Conservation (phyloP, 2,797 vertebrate genomes). For the Centropyge bicolor region DNA sequence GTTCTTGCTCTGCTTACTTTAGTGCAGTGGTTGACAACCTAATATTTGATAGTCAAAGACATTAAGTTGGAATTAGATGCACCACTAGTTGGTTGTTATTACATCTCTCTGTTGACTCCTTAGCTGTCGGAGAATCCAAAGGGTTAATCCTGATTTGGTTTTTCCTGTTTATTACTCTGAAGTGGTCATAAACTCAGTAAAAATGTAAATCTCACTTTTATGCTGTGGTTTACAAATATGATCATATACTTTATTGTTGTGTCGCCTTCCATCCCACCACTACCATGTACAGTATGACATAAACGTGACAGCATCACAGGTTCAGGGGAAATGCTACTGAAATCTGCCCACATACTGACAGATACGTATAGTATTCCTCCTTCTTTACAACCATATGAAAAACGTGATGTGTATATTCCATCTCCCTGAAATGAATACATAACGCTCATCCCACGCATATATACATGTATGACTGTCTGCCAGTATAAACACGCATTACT, state of each 20-base stretch:
- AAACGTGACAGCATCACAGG: slow-evolving; percentile 20
- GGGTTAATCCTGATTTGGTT: slow-evolving; percentile 7
- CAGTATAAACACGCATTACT: slow-evolving; percentile 57
- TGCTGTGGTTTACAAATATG: slow-evolving; percentile 1
- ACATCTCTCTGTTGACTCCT: slow-evolving; percentile 34
- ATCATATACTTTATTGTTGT: not conserved
- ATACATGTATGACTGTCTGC: slow-evolving; percentile 39
- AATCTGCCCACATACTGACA: slow-evolving; percentile 31
- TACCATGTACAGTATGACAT: slow-evolving; percentile 21
- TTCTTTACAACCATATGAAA: slow-evolving; percentile 31
- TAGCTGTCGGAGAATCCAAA: slow-evolving; percentile 24
- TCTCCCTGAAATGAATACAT: slow-evolving; percentile 41
- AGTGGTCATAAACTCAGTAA: not conserved
- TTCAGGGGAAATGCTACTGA: slow-evolving; percentile 23
- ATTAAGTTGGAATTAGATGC: slow-evolving; percentile 45
- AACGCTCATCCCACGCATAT: slow-evolving; percentile 39
- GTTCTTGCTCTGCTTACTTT: slow-evolving; percentile 39
- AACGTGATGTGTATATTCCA: slow-evolving; percentile 25
- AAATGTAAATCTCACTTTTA: slow-evolving; percentile 11
- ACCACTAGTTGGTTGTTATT: slow-evolving; percentile 46
- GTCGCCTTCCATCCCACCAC: not conserved
- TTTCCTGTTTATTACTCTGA: not conserved
- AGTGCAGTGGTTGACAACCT: slow-evolving; percentile 50
- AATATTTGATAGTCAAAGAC: slow-evolving; percentile 50
- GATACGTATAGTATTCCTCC: slow-evolving; percentile 12